These are phyloP conservation scores for Macrophya annulata DNA, from an alignment of 2,888 invertebrate genomes.

Conservation along the genomic window DNA sequence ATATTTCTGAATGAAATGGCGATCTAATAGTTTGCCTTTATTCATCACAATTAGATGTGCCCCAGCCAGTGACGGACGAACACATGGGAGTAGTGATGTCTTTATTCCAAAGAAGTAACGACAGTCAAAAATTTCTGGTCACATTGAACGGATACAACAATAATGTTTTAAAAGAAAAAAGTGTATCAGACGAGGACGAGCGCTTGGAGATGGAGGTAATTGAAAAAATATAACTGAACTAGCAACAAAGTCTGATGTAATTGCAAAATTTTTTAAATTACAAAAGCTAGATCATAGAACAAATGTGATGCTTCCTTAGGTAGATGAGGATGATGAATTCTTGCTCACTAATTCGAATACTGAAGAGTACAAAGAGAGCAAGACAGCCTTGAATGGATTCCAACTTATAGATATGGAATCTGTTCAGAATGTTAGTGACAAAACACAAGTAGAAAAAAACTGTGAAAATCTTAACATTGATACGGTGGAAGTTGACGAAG, in stretches of 20 bases:
- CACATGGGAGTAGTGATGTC: slow-evolving; percentile 77
- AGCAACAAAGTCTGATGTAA: background rate
- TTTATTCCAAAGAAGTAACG: slow-evolving; percentile 75
- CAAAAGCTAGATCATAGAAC: slow-evolving; percentile 1
- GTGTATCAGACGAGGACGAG: slow-evolving; percentile 71
- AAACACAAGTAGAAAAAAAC: slow-evolving; percentile 75
- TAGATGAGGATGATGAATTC: slow-evolving; percentile 74
- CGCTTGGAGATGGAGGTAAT: slow-evolving; percentile 74
- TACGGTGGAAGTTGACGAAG: slow-evolving; percentile 70
- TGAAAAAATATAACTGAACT: background rate
- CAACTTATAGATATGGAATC: slow-evolving; percentile 65
- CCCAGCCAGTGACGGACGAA: slow-evolving; percentile 72
- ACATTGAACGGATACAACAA: slow-evolving; percentile 77
- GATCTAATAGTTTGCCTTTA: slow-evolving; percentile 16
- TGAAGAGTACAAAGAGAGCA: slow-evolving; percentile 64
- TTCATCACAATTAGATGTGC: slow-evolving; percentile 65
- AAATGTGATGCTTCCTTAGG: slow-evolving; percentile 63
- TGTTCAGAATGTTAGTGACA: slow-evolving; percentile 69
- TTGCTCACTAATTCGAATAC: slow-evolving; percentile 67
- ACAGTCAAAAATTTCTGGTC: slow-evolving; percentile 77
- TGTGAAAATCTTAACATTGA: slow-evolving; percentile 72
- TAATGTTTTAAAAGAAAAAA: slow-evolving; percentile 71
- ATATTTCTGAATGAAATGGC: slow-evolving; percentile 10
- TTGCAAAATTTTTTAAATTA: background rate
- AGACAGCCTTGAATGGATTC: slow-evolving; percentile 54